These are phyloP conservation scores for Balaeniceps rex DNA, from an alignment of 2,113 vertebrate genomes.

Conservation along the genomic window DNA sequence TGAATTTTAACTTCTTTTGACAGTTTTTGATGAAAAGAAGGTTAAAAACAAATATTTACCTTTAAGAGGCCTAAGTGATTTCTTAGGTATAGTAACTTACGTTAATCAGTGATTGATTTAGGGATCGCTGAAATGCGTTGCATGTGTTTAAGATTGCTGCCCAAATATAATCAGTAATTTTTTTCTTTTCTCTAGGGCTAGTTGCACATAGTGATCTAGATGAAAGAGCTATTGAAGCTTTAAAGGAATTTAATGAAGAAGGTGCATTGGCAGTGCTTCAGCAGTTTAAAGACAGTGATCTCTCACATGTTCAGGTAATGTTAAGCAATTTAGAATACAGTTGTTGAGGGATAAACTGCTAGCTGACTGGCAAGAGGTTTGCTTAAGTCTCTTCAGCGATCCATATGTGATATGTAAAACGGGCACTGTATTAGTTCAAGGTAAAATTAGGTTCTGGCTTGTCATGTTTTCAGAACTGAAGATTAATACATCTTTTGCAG, in stretches of 20 bases:
- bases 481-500: constrained; percentile 65
- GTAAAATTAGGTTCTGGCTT: background rate
- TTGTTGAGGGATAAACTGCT: background rate
- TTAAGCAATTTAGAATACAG: background rate
- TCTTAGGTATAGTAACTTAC: background rate
- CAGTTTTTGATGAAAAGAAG: background rate
- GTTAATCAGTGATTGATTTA: background rate
- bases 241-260: constrained; percentile 99
- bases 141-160: background rate
- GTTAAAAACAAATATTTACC: background rate
- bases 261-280: constrained; percentile 94
- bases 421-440: background rate
- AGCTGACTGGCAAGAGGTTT: background rate
- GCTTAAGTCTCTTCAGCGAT: background rate
- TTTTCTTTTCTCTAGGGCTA: constrained; percentile 78
- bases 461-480: background rate
- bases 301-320: constrained; percentile 96
- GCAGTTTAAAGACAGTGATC: constrained; percentile 98
- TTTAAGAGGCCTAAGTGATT: background rate
- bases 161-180: background rate
- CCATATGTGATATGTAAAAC: background rate
- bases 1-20: background rate
- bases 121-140: background rate
- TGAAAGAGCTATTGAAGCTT: constrained; percentile 94
- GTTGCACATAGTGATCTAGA: constrained; percentile 98